Conservation (phyloP, 2,797 vertebrate genomes). For the Poecilia picta region DNA sequence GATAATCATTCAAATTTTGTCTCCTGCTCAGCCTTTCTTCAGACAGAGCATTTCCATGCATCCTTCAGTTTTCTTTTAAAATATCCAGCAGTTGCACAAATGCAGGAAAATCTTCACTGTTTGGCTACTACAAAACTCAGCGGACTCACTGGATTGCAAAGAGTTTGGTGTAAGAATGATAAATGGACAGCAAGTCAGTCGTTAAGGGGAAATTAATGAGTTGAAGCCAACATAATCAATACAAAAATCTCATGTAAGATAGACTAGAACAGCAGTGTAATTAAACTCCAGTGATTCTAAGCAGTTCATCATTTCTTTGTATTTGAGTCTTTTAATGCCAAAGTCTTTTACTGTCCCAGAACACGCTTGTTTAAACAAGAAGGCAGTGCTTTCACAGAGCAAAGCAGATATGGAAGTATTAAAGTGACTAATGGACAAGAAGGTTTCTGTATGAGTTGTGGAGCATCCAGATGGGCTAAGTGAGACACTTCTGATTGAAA, state of each 20-base stretch:
- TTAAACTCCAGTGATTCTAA: slow-evolving; percentile 23
- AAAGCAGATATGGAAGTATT: slow-evolving; percentile 17
- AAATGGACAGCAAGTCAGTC: neutral
- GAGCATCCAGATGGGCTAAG: slow-evolving; percentile 37
- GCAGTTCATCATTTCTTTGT: slow-evolving; percentile 36
- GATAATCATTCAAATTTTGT: neutral
- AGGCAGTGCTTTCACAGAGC: neutral
- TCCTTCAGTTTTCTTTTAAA: no score
- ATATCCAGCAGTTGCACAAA: no score
- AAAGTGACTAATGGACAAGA: neutral
- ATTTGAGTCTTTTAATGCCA: slow-evolving; percentile 23
- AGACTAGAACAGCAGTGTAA: slow-evolving; percentile 16
- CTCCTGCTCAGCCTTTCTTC: slow-evolving; percentile 35
- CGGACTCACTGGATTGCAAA: slow-evolving; percentile 26
- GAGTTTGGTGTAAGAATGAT: slow-evolving; percentile 18
- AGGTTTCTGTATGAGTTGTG: neutral
- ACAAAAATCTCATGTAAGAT: slow-evolving; percentile 3
- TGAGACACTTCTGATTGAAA: slow-evolving; percentile 9
- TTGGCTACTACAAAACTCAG: slow-evolving; percentile 10
- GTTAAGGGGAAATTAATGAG: slow-evolving; percentile 27
- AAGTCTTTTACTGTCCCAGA: slow-evolving; percentile 17
- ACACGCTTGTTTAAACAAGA: slow-evolving; percentile 15
- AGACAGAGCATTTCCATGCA: neutral
- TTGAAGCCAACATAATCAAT: slow-evolving; percentile 24
- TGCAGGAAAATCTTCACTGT: slow-evolving; percentile 9